Percentiles rank a stretch among this genome's conserved stretches.
Conservation (phyloP, 2,113 vertebrate species). For the Holacanthus passer region DNA sequence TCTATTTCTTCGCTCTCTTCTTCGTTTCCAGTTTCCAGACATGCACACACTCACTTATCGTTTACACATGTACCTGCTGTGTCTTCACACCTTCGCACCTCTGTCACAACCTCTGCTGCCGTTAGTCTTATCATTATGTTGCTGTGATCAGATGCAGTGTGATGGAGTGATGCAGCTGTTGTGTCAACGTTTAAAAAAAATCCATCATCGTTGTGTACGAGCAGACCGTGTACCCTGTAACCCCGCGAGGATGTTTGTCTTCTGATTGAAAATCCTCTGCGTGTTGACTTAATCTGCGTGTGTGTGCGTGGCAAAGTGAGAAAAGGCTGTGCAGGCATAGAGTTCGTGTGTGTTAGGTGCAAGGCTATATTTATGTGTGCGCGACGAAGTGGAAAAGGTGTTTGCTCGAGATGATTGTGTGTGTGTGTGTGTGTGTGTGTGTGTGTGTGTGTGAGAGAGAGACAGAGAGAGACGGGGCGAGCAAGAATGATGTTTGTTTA, state of each 20-base stretch:
- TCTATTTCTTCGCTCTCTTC: background rate
- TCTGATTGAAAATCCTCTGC: conserved; percentile 1
- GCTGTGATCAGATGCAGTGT: background rate
- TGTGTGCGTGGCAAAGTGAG: conserved; percentile 1
- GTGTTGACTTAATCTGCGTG: background rate
- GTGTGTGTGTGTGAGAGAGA: background rate
- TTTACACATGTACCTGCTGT: background rate
- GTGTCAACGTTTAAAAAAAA: background rate
- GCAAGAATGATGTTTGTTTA: conserved; percentile 3
- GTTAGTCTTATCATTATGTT: background rate
- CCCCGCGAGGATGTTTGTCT: background rate
- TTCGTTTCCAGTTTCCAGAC: background rate
- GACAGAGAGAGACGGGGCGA: background rate
- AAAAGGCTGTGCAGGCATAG: background rate
- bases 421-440: conserved; percentile 2
- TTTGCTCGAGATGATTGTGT: conserved; percentile 25
- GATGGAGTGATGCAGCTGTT: background rate
- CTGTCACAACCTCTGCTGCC: background rate
- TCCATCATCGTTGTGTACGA: background rate
- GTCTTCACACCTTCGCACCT: background rate
- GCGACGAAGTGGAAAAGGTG: conserved; percentile 4
- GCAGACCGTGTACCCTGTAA: background rate
- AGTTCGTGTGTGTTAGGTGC: background rate
- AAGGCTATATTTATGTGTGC: conserved; percentile 12
- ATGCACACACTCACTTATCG: background rate